Evolutionary conservation across 2,888 invertebrate species (phyloP), one percentile per base, ranked within the genome.

Genomic region (Nebria salina): DNA sequence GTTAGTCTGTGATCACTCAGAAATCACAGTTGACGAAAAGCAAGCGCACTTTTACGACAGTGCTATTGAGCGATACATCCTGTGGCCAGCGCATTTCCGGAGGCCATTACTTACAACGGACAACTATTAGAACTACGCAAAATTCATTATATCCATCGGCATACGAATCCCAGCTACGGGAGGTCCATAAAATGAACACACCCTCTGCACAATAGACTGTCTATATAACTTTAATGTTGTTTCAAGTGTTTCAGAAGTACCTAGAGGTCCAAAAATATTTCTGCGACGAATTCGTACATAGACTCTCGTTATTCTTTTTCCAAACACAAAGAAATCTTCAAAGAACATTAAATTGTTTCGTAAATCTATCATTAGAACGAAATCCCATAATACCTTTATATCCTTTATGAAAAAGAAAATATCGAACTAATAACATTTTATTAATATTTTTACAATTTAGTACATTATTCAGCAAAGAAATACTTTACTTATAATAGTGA

Each of bases 1-100:
- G 54, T 54, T 0, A 54, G 54, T 54, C 6, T 54, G 54, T 54
- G 13, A 7, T 54, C 54, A 54, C 6, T 54, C 54, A 54, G 13
- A 54, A 54, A 54, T 54, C 11, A 54, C 54, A 54, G 54, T 54
- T 54, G 54, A 54, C 54, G 54, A 54, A 54, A 54, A 68, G 9
- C 20, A 54, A 54, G 13, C 7, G 15, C 20, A 75, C 64, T 75
- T 75, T 75, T 75, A 75, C 34, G 64, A 75, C n/a, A 15, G 75
- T 65, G 64, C 64, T 42, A 64, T 41, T 73, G 42, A 13, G 20
- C 54, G 75, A 64, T 26, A 75, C 25, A 75, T 75, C 75, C 75
- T 75, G 75, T 54, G 75, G 54, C 75, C 75, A 73, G 73, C 13
- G n/a, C 43, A 42, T 8, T 41, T 34, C 13, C 26, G 42, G 25